These are phyloP conservation scores for Lochmaea crataegi DNA, from an alignment of 2,888 invertebrate species.

Conservation along the genomic window DNA sequence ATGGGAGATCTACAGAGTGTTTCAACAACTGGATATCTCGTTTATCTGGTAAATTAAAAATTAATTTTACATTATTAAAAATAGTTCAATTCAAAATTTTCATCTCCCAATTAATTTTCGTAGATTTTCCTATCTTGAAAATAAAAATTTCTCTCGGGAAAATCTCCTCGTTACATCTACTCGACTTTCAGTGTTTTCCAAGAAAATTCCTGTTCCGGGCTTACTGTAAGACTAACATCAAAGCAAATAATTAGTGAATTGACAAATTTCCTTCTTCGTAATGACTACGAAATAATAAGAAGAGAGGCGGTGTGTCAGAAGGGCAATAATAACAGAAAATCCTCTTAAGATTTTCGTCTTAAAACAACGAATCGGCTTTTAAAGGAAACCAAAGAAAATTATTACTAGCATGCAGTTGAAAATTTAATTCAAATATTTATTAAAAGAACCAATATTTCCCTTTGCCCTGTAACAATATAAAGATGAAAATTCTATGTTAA, in stretches of 20 bases:
- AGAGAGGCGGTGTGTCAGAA: slow-evolving; percentile 51
- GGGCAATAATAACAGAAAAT: slow-evolving; percentile 50
- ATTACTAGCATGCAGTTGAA: slow-evolving; percentile 53
- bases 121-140: neutral
- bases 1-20: too few species aligned
- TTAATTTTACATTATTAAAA: too few species aligned
- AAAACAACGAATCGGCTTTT: slow-evolving; percentile 51
- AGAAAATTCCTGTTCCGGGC: neutral
- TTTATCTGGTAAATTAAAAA: too few species aligned
- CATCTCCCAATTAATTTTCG: too few species aligned
- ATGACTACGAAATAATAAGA: slow-evolving; percentile 52
- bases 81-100: too few species aligned
- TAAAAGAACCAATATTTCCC: slow-evolving; percentile 53
- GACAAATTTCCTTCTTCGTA: slow-evolving; percentile 46
- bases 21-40: too few species aligned
- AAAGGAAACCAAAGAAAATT: slow-evolving; percentile 58
- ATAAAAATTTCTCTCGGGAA: neutral
- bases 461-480: slow-evolving; percentile 40
- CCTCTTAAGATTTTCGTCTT: slow-evolving; percentile 45
- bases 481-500: slow-evolving; percentile 15
- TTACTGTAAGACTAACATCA: slow-evolving; percentile 12
- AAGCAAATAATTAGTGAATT: slow-evolving; percentile 43
- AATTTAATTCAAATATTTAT: slow-evolving; percentile 59
- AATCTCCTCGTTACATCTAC: neutral
- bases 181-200: neutral